Conservation (phyloP, 1,140 invertebrate species). For the Dreissena rostriformis region DNA sequence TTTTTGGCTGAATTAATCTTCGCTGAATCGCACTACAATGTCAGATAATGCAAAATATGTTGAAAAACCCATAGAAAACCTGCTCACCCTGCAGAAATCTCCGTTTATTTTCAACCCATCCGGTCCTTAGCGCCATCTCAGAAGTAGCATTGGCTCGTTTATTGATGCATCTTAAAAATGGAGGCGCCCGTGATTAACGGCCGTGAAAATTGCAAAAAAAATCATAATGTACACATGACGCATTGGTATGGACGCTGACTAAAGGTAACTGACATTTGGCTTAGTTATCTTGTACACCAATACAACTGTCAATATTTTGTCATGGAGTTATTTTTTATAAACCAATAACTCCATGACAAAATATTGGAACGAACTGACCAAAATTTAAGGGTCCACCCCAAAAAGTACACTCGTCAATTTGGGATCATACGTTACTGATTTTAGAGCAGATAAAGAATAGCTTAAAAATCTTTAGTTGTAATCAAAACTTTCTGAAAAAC, state of each 20-base stretch:
- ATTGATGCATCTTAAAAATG: too few relatives aligned
- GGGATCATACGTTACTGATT: background rate
- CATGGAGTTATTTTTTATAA: too few relatives aligned
- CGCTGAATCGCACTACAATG: too few relatives aligned
- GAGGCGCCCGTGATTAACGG: too few relatives aligned
- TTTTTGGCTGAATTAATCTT: too few relatives aligned
- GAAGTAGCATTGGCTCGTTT: too few relatives aligned
- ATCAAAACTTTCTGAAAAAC: background rate
- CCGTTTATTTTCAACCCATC: too few relatives aligned
- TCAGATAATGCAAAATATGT: too few relatives aligned
- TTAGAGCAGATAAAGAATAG: background rate
- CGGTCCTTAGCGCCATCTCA: too few relatives aligned
- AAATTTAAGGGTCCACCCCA: background rate
- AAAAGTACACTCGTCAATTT: background rate
- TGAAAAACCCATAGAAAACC: too few relatives aligned
- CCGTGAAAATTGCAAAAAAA: too few relatives aligned
- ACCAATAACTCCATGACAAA: background rate
- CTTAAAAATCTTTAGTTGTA: background rate
- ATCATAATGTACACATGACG: background rate
- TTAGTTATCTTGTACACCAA: background rate
- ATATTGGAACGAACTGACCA: background rate
- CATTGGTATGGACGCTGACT: background rate
- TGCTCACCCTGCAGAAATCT: too few relatives aligned
- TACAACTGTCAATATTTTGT: background rate
- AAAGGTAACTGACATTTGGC: background rate